Conservation (phyloP, 2,797 vertebrate species). For the Arctocebus calabarensis region DNA sequence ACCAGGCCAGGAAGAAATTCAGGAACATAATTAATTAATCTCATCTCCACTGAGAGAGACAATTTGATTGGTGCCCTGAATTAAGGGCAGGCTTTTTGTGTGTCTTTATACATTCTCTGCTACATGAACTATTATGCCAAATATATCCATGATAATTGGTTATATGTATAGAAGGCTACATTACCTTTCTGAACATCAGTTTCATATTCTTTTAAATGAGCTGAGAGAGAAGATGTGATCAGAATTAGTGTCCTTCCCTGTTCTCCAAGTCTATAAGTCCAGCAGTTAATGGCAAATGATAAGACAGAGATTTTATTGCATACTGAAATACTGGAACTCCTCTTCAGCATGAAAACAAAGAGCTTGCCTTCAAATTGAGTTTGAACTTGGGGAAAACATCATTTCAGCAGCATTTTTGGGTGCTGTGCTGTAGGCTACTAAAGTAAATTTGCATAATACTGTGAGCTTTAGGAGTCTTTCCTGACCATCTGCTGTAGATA, state of each 20-base stretch:
- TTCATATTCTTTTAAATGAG: slow-evolving; percentile 21
- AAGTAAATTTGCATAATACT: neutral
- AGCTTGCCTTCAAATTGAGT: neutral
- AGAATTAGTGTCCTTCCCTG: neutral
- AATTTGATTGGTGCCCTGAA: neutral
- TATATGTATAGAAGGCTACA: neutral
- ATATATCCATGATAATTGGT: neutral
- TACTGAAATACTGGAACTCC: neutral
- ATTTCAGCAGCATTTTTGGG: neutral
- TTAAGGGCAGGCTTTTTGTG: neutral
- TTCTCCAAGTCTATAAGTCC: neutral
- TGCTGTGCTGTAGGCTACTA: neutral
- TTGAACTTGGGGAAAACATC: neutral
- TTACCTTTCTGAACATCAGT: neutral
- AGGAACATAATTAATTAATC: neutral
- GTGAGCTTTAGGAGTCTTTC: neutral
- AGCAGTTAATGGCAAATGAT: neutral
- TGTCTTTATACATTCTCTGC: slow-evolving; percentile 1
- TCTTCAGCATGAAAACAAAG: neutral
- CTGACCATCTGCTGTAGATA: neutral
- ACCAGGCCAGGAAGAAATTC: neutral
- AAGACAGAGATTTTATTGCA: neutral
- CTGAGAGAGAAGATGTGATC: neutral
- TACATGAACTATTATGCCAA: neutral
- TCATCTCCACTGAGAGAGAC: neutral